A percentile compares a stretch with the other conserved stretches of the same genome.
Conservation (phyloP, 1,140 invertebrate species). For the Brachionus rotundiformis region DNA sequence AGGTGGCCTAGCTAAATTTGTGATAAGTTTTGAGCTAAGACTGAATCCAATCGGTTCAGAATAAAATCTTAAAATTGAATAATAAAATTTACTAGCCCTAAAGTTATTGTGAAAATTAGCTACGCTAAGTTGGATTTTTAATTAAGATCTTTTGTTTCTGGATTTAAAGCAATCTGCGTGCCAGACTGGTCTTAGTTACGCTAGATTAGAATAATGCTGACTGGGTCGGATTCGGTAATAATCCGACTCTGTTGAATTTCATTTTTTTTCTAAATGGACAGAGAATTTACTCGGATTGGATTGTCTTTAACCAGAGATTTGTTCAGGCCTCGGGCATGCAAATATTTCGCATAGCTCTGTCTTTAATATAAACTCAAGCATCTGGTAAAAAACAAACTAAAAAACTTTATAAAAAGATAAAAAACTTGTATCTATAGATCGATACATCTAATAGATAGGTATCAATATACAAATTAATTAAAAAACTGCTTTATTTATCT, state of each 20-base stretch:
- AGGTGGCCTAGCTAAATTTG: background rate
- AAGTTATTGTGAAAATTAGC: constrained; percentile 34
- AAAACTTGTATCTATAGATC: constrained; percentile 5
- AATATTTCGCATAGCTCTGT: constrained; percentile 43
- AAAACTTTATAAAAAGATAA: background rate
- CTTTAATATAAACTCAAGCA: constrained; percentile 21
- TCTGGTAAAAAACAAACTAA: constrained; percentile 23
- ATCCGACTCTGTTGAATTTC: constrained; percentile 23
- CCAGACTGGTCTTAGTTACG: constrained; percentile 20
- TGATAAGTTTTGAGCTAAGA: background rate
- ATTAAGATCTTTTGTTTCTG: constrained; percentile 24
- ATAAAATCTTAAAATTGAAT: background rate
- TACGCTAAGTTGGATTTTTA: background rate
- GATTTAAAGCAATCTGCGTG: background rate
- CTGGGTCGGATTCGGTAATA: background rate
- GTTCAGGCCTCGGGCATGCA: background rate
- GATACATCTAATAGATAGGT: constrained; percentile 38
- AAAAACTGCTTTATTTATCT: constrained; percentile 50
- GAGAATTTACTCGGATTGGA: background rate
- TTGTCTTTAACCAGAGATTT: constrained; percentile 7
- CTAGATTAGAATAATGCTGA: background rate
- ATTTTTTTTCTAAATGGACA: background rate
- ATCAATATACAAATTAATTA: constrained; percentile 50
- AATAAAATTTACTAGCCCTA: background rate
- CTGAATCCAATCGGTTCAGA: background rate